Evolutionary conservation across 2,888 invertebrate genomes (phyloP), one percentile per base, ranked within the genome.

Genomic region (Chironomus riparius): DNA sequence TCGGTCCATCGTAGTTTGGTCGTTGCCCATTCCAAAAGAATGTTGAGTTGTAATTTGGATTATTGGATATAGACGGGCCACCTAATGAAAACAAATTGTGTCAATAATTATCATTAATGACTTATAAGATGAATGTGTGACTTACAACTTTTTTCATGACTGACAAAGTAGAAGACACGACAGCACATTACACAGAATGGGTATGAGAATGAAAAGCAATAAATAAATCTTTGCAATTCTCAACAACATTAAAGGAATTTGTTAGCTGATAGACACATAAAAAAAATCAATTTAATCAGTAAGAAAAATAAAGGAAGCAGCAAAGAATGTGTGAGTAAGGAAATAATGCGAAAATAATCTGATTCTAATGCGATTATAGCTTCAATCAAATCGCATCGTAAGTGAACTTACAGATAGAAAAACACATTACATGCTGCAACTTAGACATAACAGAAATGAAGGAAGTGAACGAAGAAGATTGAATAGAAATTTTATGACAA

Each of bases 331-430:
- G 56, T 15, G 18, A 18, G n/a, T 15, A 56, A n/a, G 38, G 70
- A 50, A 70, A 56, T 70, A 70, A 50, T 70, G 50, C 24, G 50
- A 24, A 56, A 24, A 50, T 50, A 70, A 70, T 70, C 70, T 24
- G 70, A 70, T 70, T 70, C 21, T 50, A 70, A 70, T 50, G 22
- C 70, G 70, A 70, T 70, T 70, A 70, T 24, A 70, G 70, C 56
- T 70, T 70, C 70, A 70, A 70, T 70, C 70, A 48, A 24, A 70
- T 24, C 22, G 56, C 70, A 50, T 15, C 22, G 48, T 13, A 70
- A 56, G 56, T 56, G 56, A 56, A 50, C 50, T 70, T n/a, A 22
- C 18, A n/a, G 4, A 6, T 38, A 38, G 38, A 38, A 38, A 38
- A 38, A 38, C 10, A 38, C 38, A 38, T 38, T 38, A 38, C 38